Evolutionary conservation across 2,113 vertebrate genomes (phyloP), one percentile per base, ranked within the genome.

Genomic region (Macrotis lagotis): DNA sequence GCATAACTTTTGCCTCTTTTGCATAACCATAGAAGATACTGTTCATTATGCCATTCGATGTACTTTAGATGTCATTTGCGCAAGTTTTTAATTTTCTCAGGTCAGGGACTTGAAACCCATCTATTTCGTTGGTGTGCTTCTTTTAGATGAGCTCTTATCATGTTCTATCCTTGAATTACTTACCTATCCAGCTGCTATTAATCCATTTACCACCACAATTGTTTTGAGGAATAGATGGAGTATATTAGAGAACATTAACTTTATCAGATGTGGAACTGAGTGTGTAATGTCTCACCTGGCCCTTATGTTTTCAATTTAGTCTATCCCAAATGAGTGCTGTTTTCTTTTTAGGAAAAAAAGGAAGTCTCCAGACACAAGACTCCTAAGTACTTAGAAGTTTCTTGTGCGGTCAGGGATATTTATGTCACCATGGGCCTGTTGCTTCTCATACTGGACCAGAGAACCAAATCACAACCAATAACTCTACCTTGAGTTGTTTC

Each of bases 261-360:
- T 31, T 0, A 1, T 6, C 44, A 47, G 94, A 88, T 49, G 94
- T 89, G 48, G 94, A 96, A 91, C 31, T 48, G 66, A 90, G 66
- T 55, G 88, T 9, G 88, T 12, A 92, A 95, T 31, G 88, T 96
- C 25, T 96, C 49, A 88, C 44, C 52, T 94, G 95, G 51, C 52
- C 53, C 66, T 95, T 90, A 31, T 93, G 93, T 83, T 83, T 83
- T 16, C 44, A 8, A 44, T 44, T 22, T 83, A 44, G 66, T 14
- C 37, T n/a, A 74, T 5, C 37, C 7, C 44, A 26, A 0, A 37
- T 49, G 3, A 0, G 90, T 14, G 51, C 37, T 50, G 6, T 59
- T 94, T 25, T 91, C 50, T n/a, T 92, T 92, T 95, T 55, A 51
- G 66, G n/a, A 83, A 24, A 8, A 8, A 44, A 16, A 83, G 66